Conservation (phyloP, 2,888 invertebrate genomes). For the Operophtera brumata region DNA sequence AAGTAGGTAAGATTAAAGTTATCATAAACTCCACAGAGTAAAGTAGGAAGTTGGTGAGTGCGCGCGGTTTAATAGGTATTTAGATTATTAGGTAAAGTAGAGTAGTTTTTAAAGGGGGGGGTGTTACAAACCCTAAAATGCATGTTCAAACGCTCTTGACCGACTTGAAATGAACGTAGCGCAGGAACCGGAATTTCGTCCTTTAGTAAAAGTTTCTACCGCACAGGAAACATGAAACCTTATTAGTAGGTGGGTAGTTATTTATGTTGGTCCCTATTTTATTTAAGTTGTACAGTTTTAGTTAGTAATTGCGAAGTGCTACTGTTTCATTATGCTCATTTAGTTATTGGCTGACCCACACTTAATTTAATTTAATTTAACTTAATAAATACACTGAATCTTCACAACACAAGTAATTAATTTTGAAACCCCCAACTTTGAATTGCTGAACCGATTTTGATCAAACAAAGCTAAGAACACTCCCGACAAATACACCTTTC, state of each 20-base stretch:
- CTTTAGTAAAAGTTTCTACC: constrained; percentile 35
- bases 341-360: not conserved
- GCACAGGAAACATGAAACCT: constrained; percentile 29
- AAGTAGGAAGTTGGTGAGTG: too few relatives aligned
- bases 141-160: constrained; percentile 46
- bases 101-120: too few relatives aligned
- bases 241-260: constrained; percentile 6
- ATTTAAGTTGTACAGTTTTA: not conserved
- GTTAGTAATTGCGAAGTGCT: not conserved
- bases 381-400: not conserved
- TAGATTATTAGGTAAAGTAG: too few relatives aligned
- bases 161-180: constrained; percentile 45
- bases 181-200: constrained; percentile 38
- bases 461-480: too few relatives aligned
- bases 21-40: too few relatives aligned
- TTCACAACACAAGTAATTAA: too few relatives aligned
- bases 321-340: not conserved
- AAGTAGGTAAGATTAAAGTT: too few relatives aligned
- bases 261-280: constrained; percentile 1
- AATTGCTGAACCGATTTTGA: too few relatives aligned
- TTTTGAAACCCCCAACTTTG: too few relatives aligned
- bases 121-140: constrained; percentile 55
- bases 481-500: too few relatives aligned
- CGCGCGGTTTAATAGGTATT: too few relatives aligned
- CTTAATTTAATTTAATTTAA: not conserved